These are phyloP conservation scores for Orycteropus afer DNA, from an alignment of 2,113 vertebrate species.

Conservation along the genomic window DNA sequence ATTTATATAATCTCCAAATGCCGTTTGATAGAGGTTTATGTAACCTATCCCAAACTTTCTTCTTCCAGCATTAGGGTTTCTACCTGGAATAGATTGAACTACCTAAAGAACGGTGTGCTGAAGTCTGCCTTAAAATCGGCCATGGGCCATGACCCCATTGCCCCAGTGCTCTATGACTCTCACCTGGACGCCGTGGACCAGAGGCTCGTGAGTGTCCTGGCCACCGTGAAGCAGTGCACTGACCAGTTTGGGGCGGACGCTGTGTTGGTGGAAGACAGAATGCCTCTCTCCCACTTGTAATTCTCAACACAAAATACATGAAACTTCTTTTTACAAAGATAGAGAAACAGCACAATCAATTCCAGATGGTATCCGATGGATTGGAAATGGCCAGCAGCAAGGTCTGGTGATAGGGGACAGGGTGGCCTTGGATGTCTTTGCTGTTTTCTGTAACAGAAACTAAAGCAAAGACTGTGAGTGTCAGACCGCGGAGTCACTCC, in stretches of 20 bases:
- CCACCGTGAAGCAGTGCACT: conserved; percentile 95
- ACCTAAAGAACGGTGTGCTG: conserved; percentile 92
- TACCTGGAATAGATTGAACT: conserved; percentile 97
- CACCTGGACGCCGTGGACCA: conserved; percentile 94
- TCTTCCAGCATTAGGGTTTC: conserved; percentile 94
- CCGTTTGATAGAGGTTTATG: background rate
- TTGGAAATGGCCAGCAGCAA: conserved; percentile 53
- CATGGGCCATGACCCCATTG: conserved; percentile 87
- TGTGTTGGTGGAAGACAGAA: conserved; percentile 97
- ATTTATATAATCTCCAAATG: background rate
- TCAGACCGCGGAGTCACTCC: background rate
- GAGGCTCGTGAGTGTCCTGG: conserved; percentile 91
- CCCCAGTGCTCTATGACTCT: conserved; percentile 91
- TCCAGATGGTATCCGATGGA: conserved; percentile 71
- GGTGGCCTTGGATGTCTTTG: conserved; percentile 52
- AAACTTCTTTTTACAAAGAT: conserved; percentile 83
- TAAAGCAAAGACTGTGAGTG: conserved; percentile 50
- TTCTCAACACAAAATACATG: conserved; percentile 61
- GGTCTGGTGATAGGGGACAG: conserved; percentile 47
- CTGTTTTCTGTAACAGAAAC: conserved; percentile 31
- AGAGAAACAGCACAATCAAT: conserved; percentile 89
- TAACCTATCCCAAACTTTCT: conserved; percentile 42
- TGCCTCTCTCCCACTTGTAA: conserved; percentile 96
- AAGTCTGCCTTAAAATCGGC: conserved; percentile 94
- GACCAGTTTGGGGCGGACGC: conserved; percentile 94